phyloP scores from a whole-genome alignment of 2,113 vertebrate genomes.

The Stomatorhinus ivindoensis region DNA sequence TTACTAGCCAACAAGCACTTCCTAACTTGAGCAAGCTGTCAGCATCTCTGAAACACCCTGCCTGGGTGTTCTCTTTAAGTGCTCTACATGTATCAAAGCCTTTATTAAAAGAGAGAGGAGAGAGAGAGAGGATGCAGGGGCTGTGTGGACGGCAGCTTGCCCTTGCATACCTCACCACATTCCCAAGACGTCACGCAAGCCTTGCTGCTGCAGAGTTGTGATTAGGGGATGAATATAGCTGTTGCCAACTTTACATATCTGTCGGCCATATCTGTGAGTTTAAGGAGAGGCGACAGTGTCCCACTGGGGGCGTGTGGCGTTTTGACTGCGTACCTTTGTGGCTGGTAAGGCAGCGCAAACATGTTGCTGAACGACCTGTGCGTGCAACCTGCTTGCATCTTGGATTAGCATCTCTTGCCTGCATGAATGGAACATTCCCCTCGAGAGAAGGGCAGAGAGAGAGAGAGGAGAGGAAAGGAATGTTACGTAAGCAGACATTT shows the following conservation, averaged over 20 bases:
- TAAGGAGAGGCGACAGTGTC: not conserved
- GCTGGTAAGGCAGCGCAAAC: not conserved
- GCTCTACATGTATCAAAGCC: conserved; percentile 41
- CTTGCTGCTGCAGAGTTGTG: not conserved
- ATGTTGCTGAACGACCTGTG: not conserved
- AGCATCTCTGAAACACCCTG: conserved; percentile 36
- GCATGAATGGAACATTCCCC: not conserved
- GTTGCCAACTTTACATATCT: not conserved
- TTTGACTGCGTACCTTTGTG: not conserved
- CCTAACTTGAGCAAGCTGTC: conserved; percentile 27
- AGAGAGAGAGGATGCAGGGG: not conserved
- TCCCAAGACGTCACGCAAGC: not conserved
- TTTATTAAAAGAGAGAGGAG: conserved; percentile 18
- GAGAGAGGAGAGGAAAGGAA: not conserved
- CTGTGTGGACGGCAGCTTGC: not conserved
- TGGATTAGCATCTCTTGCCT: not conserved
- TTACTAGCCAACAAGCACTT: not conserved
- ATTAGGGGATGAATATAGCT: not conserved
- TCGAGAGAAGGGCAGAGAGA: not conserved
- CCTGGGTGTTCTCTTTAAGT: conserved; percentile 34
- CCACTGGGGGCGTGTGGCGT: not conserved
- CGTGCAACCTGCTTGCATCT: not conserved
- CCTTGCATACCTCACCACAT: not conserved
- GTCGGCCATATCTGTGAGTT: not conserved
- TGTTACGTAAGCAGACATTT: not conserved